Base-by-base conservation (phyloP, 2,113 vertebrate genomes). In the Catharus minimus region DNA sequence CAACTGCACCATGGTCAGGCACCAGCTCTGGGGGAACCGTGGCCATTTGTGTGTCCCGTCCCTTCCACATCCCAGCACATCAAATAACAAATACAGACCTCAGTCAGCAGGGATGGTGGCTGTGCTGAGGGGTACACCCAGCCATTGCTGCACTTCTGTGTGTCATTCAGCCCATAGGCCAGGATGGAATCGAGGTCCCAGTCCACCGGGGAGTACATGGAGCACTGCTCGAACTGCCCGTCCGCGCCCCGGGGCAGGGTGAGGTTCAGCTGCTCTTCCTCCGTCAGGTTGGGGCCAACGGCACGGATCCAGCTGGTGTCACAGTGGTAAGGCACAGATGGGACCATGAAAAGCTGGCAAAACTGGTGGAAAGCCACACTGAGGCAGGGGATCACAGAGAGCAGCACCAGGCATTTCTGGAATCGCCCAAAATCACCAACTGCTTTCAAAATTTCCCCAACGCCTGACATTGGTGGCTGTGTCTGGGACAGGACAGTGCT, bases 391-490 rank as follows among this genome's bases (percentile, higher is more conserved):
- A 98, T 24, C 52, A 97, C 88, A 19, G 98, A 78, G 5, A 97
- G 64, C 30, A 98, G 68, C 56, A 98, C 83, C 71, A 99, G 65
- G 55, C 94, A 82, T 56, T 98, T 96, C 95, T 99, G 99, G 78
- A 99, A 99, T 1, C 84, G 79, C 30, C 98, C 98, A 44, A 99
- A 99, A 75, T 97, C 98, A 1, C 98, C 98, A 2, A 98, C 90
- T n/a, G 96, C 97, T 46, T 96, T 96, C 53, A 99, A 89, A 77
- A 99, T 94, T 74, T 98, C 94, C 24, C 94, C 91, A 2, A 98
- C 95, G 3, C 94, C 95, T 13, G 97, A 96, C 98, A 98, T 98
- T 69, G 95, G 84, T 21, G 53, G 38, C 77, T 28, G 41, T 0
- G 2, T 62, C 65, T 86, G 64, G 20, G 71, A 68, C 65, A 57